Base-by-base conservation (phyloP, 1,140 invertebrate species). In the Achroia grisella region DNA sequence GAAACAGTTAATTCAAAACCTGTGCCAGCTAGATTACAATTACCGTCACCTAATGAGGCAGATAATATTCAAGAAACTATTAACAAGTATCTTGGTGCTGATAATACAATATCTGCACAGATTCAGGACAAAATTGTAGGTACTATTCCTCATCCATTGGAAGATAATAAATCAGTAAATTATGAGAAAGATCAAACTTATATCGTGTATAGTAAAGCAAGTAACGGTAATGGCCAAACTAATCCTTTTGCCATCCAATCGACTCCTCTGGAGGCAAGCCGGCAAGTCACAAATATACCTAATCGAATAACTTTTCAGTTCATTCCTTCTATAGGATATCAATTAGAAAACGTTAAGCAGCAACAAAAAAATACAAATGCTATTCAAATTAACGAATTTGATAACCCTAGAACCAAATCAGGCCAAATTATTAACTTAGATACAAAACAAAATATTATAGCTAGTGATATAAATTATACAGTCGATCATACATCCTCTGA, bases 101-200 rank as follows among this genome's bases (percentile, higher is more conserved):
- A 58, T 44, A 72, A 66, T 45, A 68, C 67, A 8, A 79, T 85
- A 59, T 70, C 78, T 15, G 76, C 78, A 15, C 74, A 77, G 4
- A 35, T 84, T 34, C 65, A 71, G 44, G 80, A 82, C 17, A 79
- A 74, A 56, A 82, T 80, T 31, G 45, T 69, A 15, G 76, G 80
- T 10, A 73, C 63, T 6, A 65, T 84, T 42, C 52, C 62, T n/a
- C 74, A 80, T 59, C 80, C 80, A n/a, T 48, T 52, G 33, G 62
- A 82, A 41, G 56, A 68, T 4, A 71, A 79, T 23, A 84, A 84
- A 59, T 10, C 73, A 11, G 60, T 84, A 10, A 71, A 73, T 12
- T 84, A 82, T 27, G 63, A 81, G 42, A 84, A 80, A 52, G 73
- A 82, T 32, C 68, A 80, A 53, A 73, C 78, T 1, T 84, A 82